Percentiles rank a stretch among this genome's conserved stretches.
These are phyloP conservation scores for Diplodus puntazzo DNA, from an alignment of 2,797 vertebrate genomes.

Conservation along the genomic window DNA sequence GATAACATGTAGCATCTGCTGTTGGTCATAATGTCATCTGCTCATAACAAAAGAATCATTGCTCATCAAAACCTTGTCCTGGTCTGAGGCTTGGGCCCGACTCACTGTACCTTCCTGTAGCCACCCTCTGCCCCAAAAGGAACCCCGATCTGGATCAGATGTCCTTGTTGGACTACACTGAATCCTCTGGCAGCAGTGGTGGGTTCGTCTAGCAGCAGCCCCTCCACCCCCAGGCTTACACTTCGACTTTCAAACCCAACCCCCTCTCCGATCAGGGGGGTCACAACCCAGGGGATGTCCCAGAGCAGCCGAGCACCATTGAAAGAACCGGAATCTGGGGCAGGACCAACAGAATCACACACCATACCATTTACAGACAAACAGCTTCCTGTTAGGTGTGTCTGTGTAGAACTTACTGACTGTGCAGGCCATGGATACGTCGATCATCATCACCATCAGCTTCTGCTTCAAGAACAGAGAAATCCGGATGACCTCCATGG, in stretches of 20 bases:
- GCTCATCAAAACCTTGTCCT: neutral
- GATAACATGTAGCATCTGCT: neutral
- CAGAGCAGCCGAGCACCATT: conserved; percentile 62
- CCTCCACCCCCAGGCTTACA: conserved; percentile 65
- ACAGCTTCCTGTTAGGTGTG: neutral
- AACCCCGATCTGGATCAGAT: conserved; percentile 55
- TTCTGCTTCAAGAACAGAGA: conserved; percentile 82
- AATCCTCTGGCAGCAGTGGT: conserved; percentile 50
- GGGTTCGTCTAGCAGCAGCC: conserved; percentile 56
- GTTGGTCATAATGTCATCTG: neutral
- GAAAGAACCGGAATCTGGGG: conserved; percentile 65
- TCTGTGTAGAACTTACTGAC: conserved; percentile 72
- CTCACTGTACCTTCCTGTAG: conserved; percentile 64
- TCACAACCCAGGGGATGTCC: conserved; percentile 61
- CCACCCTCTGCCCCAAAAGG: conserved; percentile 76
- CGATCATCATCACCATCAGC: conserved; percentile 82
- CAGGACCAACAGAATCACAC: neutral
- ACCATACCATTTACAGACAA: neutral
- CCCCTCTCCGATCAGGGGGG: conserved; percentile 52
- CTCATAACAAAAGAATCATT: neutral
- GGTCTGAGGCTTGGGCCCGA: neutral
- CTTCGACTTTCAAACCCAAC: conserved; percentile 53
- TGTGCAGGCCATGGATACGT: conserved; percentile 85
- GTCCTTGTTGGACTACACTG: conserved; percentile 41
- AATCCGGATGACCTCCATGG: conserved; percentile 58